phyloP scores from a whole-genome alignment of 1,140 invertebrate genomes.

The Psilanteris sp. region DNA sequence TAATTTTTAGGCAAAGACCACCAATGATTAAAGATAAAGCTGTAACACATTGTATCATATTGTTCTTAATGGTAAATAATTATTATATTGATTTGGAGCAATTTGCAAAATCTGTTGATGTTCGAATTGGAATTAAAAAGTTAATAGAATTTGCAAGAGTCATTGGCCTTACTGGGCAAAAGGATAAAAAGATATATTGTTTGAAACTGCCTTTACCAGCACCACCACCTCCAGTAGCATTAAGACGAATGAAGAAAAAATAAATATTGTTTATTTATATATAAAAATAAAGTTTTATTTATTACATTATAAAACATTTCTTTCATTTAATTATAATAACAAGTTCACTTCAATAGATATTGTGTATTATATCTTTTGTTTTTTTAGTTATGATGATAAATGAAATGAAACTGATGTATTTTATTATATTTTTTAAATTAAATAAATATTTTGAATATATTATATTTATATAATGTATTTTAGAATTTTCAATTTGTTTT shows the following conservation, averaged over 20 bases:
- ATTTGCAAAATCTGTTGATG: conserved; percentile 72
- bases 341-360: no score
- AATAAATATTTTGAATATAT: no score
- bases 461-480: no score
- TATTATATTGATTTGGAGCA: conserved; percentile 76
- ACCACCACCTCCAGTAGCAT: conserved; percentile 16
- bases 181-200: conserved; percentile 71
- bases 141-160: conserved; percentile 74
- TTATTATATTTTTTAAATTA: no score
- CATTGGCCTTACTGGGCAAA: conserved; percentile 70
- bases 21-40: conserved; percentile 78
- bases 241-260: conserved; percentile 64
- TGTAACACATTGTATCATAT: conserved; percentile 77
- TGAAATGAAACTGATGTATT: no score
- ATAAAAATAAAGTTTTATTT: no score
- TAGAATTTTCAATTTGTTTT: no score
- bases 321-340: no score
- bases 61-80: conserved; percentile 73
- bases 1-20: conserved; percentile 75
- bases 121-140: conserved; percentile 74
- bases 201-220: conserved; percentile 79
- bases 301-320: no score
- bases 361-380: no score
- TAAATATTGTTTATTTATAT: conserved; percentile 8
- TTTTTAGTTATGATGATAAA: no score